Evolutionary conservation across 1,140 invertebrate species (phyloP), one percentile per base, ranked within the genome.

Genomic region (Macrosteles quadrilineatus): DNA sequence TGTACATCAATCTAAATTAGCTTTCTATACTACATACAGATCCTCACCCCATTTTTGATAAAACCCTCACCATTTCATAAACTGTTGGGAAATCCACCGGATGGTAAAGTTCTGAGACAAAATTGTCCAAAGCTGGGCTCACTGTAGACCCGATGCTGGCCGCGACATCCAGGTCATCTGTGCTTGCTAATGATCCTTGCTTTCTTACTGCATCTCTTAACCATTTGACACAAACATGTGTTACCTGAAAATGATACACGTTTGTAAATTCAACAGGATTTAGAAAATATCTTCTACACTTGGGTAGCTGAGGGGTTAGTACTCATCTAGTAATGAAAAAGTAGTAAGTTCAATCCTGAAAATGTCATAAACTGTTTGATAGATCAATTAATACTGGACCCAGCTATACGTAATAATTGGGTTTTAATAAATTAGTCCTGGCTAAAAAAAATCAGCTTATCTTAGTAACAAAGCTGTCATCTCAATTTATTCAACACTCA

Each of bases 41-140:
- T n/a, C n/a, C n/a, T n/a, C n/a, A n/a, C n/a, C n/a, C n/a, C n/a
- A n/a, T n/a, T n/a, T n/a, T n/a, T n/a, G n/a, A n/a, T n/a, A n/a
- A n/a, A n/a, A n/a, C n/a, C n/a, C 55, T 59, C 27, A 59, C 55
- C 12, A 27, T 59, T 59, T 59, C 23, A 9, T 21, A 14, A 30
- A 29, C 55, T 27, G 2, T 30, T 9, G 55, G 55, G 9, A 59
- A 14, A 30, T 59, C 27, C 4, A 59, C 25, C 6, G 55, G 55
- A 14, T 59, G 55, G n/a, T 59, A 59, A 14, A 59, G 55, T 59
- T 59, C 55, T 27, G 55, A 59, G 2, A 59, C 55, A 59, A 59
- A 59, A 23, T 59, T 25, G n/a, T 59, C 55, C 2, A 59, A 25
- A 4, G 25, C 55, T 27, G 55, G 55, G 23, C 55, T 59, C 21